Conservation (phyloP, 2,797 vertebrate species). For the Karalla daura region DNA sequence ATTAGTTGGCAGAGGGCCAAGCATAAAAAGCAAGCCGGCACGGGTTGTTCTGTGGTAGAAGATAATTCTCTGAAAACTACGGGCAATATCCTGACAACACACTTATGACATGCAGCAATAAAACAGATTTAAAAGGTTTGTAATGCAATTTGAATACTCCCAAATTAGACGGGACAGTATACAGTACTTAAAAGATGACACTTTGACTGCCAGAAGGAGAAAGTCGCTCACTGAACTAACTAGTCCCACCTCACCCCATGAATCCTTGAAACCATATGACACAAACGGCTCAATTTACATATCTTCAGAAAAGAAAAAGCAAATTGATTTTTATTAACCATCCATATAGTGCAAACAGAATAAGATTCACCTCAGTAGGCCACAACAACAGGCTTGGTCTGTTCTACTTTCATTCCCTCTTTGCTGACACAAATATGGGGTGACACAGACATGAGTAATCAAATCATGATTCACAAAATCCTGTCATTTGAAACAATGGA, state of each 20-base stretch:
- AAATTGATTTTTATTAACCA: background rate
- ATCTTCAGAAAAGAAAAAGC: background rate
- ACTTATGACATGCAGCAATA: conserved; percentile 38
- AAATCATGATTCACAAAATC: background rate
- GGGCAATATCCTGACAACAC: conserved; percentile 49
- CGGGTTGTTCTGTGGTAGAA: conserved; percentile 27
- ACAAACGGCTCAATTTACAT: background rate
- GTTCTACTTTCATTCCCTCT: background rate
- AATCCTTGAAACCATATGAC: background rate
- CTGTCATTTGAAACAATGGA: background rate
- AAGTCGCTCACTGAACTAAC: conserved; percentile 14
- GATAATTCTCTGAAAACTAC: conserved; percentile 56
- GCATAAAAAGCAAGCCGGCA: conserved; percentile 26
- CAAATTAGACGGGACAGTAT: conserved; percentile 26
- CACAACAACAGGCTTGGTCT: background rate
- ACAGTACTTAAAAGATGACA: conserved; percentile 34
- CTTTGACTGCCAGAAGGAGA: conserved; percentile 5
- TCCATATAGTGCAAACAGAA: background rate
- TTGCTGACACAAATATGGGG: background rate
- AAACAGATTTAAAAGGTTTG: conserved; percentile 58
- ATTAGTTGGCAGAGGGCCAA: conserved; percentile 58
- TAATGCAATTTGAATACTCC: conserved; percentile 44
- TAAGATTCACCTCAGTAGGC: background rate
- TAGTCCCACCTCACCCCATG: background rate
- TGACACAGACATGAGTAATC: background rate